phyloP scores from a whole-genome alignment of 2,113 vertebrate species.

The Canis aureus region DNA sequence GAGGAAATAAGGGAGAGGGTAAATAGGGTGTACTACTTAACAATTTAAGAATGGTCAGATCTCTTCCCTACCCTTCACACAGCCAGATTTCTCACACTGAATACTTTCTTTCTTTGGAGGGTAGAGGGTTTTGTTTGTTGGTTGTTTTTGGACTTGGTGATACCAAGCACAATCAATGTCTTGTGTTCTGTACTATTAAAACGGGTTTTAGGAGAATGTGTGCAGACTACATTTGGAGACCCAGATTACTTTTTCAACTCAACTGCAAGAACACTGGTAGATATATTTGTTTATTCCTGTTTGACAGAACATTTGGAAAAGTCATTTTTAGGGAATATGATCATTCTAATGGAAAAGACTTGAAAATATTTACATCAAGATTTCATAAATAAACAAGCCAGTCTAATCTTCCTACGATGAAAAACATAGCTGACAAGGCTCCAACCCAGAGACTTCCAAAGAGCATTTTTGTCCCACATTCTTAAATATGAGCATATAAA shows the following conservation, averaged over 20 bases:
- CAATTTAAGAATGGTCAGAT: not conserved
- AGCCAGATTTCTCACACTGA: not conserved
- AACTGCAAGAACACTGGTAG: not conserved
- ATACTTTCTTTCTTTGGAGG: not conserved
- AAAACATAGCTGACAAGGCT: not conserved
- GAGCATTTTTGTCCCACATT: not conserved
- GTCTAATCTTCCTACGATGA: not conserved
- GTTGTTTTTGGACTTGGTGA: not conserved
- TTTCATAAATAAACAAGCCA: not conserved
- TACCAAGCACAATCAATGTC: not conserved
- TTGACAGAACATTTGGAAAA: not conserved
- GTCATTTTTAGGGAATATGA: not conserved
- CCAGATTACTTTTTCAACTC: not conserved
- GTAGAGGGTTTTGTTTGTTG: not conserved
- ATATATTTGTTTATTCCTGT: not conserved
- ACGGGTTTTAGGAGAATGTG: not conserved
- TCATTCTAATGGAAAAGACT: not conserved
- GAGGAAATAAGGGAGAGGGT: not conserved
- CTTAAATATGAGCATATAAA: not conserved
- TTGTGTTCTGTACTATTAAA: not conserved
- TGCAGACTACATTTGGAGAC: not conserved
- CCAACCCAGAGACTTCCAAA: not conserved
- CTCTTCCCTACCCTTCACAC: not conserved
- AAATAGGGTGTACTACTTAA: not conserved
- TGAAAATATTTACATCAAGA: not conserved